Evolutionary conservation across 2,888 invertebrate species (phyloP).

Genomic region (Harmothoe impar): DNA sequence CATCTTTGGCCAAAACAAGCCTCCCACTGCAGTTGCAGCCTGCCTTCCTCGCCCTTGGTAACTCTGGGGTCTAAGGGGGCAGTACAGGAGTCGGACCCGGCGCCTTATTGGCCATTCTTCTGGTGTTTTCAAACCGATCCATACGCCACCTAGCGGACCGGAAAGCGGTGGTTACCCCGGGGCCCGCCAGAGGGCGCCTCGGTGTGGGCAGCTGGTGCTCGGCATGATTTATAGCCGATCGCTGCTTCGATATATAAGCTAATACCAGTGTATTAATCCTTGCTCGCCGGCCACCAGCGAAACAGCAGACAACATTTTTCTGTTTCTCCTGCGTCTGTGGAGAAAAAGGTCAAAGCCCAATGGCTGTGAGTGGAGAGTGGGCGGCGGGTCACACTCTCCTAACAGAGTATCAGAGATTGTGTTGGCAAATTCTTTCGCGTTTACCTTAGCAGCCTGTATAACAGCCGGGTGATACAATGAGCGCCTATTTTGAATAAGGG

Average conservation of each 20-base stretch:
- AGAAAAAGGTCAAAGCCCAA: not conserved
- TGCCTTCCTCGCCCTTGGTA: not conserved
- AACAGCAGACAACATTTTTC: conserved; percentile 9
- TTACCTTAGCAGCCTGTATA: too few species aligned
- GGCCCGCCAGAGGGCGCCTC: not conserved
- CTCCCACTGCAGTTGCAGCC: too few species aligned
- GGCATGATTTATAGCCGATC: conserved; percentile 10
- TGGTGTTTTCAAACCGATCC: conserved; percentile 39
- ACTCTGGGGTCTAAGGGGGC: not conserved
- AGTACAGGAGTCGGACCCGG: not conserved
- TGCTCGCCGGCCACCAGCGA: not conserved
- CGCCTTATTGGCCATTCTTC: conserved; percentile 10
- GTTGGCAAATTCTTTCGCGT: too few species aligned
- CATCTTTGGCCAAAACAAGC: too few species aligned
- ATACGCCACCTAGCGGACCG: not conserved
- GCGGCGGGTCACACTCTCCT: too few species aligned
- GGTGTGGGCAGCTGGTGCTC: conserved; percentile 3
- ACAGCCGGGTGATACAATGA: too few species aligned
- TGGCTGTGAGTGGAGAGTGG: not conserved
- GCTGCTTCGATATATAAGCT: conserved; percentile 17
- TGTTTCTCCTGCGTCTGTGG: not conserved
- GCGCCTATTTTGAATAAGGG: too few species aligned
- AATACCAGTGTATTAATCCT: conserved; percentile 9
- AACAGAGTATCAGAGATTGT: too few species aligned
- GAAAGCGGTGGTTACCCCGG: not conserved